Base-by-base conservation (phyloP, 2,888 invertebrate genomes). In the Ctenicera cuprea region DNA sequence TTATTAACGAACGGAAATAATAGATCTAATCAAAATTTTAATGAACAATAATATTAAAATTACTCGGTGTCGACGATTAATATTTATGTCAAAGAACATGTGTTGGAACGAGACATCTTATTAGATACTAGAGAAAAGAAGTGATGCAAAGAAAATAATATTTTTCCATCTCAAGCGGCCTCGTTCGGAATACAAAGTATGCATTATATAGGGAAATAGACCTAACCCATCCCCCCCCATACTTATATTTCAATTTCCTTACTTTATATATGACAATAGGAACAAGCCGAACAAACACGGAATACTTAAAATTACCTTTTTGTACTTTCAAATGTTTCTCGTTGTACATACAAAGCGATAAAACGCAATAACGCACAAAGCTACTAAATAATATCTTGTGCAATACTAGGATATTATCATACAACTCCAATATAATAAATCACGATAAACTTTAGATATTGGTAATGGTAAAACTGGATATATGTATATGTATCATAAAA, bases 101-200 rank as follows among this genome's bases (percentile, higher is more conserved):
- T 76, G 76, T 74, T 69, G 63, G 68, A 62, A 74, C 76, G 76
- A 83, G 81, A 82, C 83, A 82, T 83, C 83, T 83, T 84, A 83
- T 83, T 84, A 83, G 74, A 74, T 74, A 67, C 65, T 81, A 78
- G 80, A 81, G 82, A 81, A 74, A 74, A 83, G 83, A 83, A 83
- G 82, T 84, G 84, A 84, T 83, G 84, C 83, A 84, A 84, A 84
- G 84, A 83, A 85, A 85, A 85, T 85, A 85, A 85, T 85, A 85
- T 85, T 85, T 85, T 84, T 84, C 85, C 85, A 85, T 85, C 83
- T 84, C 80, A 80, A 82, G 82, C 83, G 83, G 82, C 82, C 83
- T 83, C 80, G 83, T 82, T 82, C 84, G 67, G 85, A 84, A 85
- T 85, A 85, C 85, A 85, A 85, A 85, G 83, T 85, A 83, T 83